Conservation (phyloP, 2,113 vertebrate species). For the Phocoena phocoena region DNA sequence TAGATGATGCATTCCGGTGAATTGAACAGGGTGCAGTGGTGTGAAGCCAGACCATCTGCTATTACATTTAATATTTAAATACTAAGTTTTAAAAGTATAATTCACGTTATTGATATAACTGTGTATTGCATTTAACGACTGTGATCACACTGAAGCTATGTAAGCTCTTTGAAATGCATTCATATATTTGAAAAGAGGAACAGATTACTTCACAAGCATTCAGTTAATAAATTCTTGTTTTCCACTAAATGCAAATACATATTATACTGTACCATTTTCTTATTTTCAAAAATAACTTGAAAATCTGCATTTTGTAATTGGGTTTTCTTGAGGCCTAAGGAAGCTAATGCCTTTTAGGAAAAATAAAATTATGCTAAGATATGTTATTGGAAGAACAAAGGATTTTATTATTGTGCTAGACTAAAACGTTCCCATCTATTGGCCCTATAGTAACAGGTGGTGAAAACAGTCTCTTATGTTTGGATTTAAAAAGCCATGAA, state of each 20-base stretch:
- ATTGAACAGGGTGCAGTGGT: constrained; percentile 29
- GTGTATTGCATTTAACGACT: not conserved
- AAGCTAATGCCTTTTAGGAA: constrained; percentile 1
- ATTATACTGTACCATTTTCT: not conserved
- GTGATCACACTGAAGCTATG: not conserved
- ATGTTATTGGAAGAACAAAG: not conserved
- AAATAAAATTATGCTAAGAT: constrained; percentile 15
- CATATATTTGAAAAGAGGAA: constrained; percentile 36
- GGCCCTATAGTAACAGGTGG: not conserved
- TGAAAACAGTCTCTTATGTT: constrained; percentile 13
- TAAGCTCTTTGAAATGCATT: constrained; percentile 8
- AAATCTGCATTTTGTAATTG: not conserved
- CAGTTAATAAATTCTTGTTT: constrained; percentile 26
- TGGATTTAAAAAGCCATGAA: not conserved
- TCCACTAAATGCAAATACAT: not conserved
- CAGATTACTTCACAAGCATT: constrained; percentile 40
- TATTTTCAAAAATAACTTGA: constrained; percentile 30
- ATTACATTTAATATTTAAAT: constrained; percentile 50
- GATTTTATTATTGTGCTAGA: not conserved
- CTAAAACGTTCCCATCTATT: not conserved
- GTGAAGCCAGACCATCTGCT: constrained; percentile 43
- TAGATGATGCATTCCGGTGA: constrained; percentile 34
- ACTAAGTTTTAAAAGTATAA: constrained; percentile 15
- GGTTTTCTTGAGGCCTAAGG: not conserved
- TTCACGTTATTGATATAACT: not conserved